Evolutionary conservation across 2,888 invertebrate species (phyloP).

Genomic region (Agelastica alni): DNA sequence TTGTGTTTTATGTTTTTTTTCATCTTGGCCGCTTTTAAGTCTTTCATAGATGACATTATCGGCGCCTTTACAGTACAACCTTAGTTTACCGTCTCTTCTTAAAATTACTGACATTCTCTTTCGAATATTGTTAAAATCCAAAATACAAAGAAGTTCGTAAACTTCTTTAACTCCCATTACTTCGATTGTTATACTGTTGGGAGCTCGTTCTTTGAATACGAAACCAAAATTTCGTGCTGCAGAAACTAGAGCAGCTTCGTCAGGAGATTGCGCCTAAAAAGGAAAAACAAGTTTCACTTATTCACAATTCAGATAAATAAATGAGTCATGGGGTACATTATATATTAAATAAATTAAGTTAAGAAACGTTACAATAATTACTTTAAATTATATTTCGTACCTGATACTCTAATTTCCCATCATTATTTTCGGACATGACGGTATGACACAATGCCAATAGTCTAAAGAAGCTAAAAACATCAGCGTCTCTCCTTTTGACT

Average conservation of each 20-base stretch:
- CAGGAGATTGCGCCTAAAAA: constrained; percentile 93
- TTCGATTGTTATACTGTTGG: constrained; percentile 91
- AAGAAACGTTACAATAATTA: too few species aligned
- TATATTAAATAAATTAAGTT: too few species aligned
- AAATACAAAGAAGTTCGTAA: constrained; percentile 94
- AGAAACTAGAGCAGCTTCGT: constrained; percentile 95
- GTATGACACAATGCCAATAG: constrained; percentile 96
- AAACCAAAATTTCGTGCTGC: constrained; percentile 99
- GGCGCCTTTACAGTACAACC: constrained; percentile 96
- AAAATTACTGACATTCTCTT: constrained; percentile 98
- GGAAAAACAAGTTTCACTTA: too few species aligned
- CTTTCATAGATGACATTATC: constrained; percentile 98
- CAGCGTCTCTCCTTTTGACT: constrained; percentile 72
- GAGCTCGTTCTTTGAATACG: constrained; percentile 92
- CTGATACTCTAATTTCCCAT: constrained; percentile 66
- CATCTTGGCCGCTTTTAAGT: constrained; percentile 75
- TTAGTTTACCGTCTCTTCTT: constrained; percentile 77
- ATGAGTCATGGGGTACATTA: too few species aligned
- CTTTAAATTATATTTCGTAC: constrained; percentile 61
- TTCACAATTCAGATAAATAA: too few species aligned
- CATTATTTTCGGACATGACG: constrained; percentile 93
- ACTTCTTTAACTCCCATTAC: constrained; percentile 82
- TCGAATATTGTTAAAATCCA: constrained; percentile 98
- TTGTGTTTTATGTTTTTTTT: constrained; percentile 80
- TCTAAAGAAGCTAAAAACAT: constrained; percentile 83